Evolutionary conservation across 1,140 invertebrate genomes (phyloP).

Genomic region (Dinoponera quadriceps): DNA sequence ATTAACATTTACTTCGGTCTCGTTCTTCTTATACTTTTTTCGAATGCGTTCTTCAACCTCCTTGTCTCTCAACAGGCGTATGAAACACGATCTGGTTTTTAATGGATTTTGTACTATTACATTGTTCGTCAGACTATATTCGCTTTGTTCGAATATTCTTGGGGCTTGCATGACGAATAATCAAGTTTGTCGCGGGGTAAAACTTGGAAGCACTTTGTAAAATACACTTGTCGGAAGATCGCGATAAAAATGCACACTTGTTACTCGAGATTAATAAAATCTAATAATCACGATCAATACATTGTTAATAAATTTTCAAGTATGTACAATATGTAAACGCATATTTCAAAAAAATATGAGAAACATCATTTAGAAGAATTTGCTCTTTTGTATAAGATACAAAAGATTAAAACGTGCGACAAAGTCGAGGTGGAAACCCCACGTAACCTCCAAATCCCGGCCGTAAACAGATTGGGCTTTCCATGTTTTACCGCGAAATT

Average conservation of each 20-base stretch:
- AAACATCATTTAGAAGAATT: background rate
- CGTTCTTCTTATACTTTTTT: conserved; percentile 81
- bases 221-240: background rate
- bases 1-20: conserved; percentile 72
- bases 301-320: conserved; percentile 1
- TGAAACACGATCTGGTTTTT: conserved; percentile 78
- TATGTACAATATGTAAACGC: background rate
- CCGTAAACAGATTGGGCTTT: conserved; percentile 69
- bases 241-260: conserved; percentile 44
- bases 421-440: conserved; percentile 45
- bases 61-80: conserved; percentile 79
- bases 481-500: conserved; percentile 74
- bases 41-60: conserved; percentile 79
- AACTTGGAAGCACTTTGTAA: background rate
- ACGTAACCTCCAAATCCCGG: conserved; percentile 72
- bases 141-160: conserved; percentile 60
- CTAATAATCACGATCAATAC: background rate
- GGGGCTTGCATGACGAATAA: background rate
- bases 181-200: background rate
- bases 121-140: conserved; percentile 23
- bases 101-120: conserved; percentile 42
- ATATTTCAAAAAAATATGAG: background rate
- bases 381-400: no score
- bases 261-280: conserved; percentile 22
- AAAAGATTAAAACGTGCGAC: conserved; percentile 18